These are phyloP conservation scores for Hipparchia sbordonii DNA, from an alignment of 2,888 invertebrate species.

Conservation along the genomic window DNA sequence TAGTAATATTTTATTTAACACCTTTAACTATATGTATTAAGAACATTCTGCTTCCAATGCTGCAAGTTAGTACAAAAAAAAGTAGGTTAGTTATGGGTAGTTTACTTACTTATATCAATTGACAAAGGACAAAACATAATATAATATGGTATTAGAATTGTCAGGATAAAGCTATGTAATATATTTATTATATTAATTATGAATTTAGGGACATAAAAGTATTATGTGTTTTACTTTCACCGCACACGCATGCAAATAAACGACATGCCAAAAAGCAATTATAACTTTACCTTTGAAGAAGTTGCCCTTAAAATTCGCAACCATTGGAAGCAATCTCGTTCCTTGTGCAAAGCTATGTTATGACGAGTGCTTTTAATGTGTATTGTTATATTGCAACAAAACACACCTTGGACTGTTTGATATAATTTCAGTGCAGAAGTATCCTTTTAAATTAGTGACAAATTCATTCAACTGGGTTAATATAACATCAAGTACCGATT, in stretches of 20 bases:
- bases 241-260: constrained; percentile 39
- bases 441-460: constrained; percentile 23
- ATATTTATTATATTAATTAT: not conserved
- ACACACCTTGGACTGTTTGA: constrained; percentile 24
- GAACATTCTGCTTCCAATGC: constrained; percentile 35
- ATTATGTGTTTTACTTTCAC: constrained; percentile 44
- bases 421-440: constrained; percentile 20
- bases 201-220: not conserved
- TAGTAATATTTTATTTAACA: not conserved
- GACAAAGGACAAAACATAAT: not conserved
- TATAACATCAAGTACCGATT: constrained; percentile 24
- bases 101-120: not conserved
- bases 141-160: not conserved
- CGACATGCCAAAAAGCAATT: constrained; percentile 78
- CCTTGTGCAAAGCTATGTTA: constrained; percentile 77
- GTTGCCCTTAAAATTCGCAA: constrained; percentile 66
- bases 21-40: constrained; percentile 30
- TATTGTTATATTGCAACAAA: constrained; percentile 25
- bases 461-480: constrained; percentile 32
- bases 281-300: constrained; percentile 77
- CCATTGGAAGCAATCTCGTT: constrained; percentile 72
- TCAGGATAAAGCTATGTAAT: not conserved
- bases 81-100: not conserved
- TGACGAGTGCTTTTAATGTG: constrained; percentile 57
- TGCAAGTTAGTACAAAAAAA: constrained; percentile 35